Base-by-base conservation (phyloP, 2,888 invertebrate species). In the Temnothorax rugatulus region DNA sequence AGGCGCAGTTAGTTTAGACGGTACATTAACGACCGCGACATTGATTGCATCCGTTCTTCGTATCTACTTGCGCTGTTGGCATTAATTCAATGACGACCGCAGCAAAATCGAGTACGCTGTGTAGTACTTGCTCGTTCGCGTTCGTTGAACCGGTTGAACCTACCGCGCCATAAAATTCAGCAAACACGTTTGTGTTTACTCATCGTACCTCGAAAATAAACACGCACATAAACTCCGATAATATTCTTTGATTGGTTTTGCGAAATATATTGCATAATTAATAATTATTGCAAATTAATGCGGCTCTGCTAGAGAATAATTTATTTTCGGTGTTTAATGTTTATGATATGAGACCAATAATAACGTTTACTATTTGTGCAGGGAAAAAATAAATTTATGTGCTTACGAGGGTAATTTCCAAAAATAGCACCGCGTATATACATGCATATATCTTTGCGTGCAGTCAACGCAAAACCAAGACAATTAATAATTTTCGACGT, bases 31-130 rank as follows among this genome's bases (percentile, higher is more conserved):
- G 83, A 59, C 63, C 57, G 57, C 64, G 44, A 73, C 69, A 75
- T 38, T 85, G 77, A 86, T 86, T 85, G 73, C 57, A 44, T 79
- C 73, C 73, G 52, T 85, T 85, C 83, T 82, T 86, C 83, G 74
- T 75, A 64, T 75, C 75, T 82, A 82, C 76, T 76, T 75, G 82
- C 75, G 59, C 63, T 29, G 71, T 44, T 76, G 82, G 82, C 82
- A 74, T 74, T 75, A 82, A 82, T 81, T 81, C 79, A 81, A 81
- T 81, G 79, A 81, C 79, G 52, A 75, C 63, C 75, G 76, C 63
- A 82, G 76, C 50, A 76, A 82, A 82, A 82, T 82, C 76, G 63
- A 76, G 63, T 52, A 44, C 63, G 34, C 29, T 11, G 41, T 81
- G 25, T 81, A 73, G 44, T 18, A 73, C 59, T 71, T 59, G 71